Percentiles rank a stretch among this genome's conserved stretches.
phyloP scores from a whole-genome alignment of 2,888 invertebrate genomes.

The Bibio marci region DNA sequence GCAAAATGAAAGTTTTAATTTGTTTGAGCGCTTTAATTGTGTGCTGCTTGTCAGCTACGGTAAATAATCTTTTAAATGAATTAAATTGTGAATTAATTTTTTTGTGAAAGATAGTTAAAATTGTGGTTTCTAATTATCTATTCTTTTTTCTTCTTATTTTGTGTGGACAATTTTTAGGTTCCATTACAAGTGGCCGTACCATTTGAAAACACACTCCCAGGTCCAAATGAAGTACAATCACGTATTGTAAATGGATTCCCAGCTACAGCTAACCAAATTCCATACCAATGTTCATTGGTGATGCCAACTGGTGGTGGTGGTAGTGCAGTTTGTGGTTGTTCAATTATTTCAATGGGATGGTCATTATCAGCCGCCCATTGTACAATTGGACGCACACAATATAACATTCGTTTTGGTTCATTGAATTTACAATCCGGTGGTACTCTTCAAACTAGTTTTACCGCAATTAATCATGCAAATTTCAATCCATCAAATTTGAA shows the following conservation, averaged over 20 bases:
- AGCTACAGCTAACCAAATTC: background rate
- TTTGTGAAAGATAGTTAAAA: too few species aligned
- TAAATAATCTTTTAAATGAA: too few species aligned
- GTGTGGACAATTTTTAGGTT: too few species aligned
- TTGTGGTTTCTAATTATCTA: too few species aligned
- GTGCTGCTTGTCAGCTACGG: too few species aligned
- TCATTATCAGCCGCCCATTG: constrained; percentile 2
- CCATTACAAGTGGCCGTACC: too few species aligned
- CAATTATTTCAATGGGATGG: background rate
- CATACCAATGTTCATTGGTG: background rate
- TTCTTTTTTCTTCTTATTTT: too few species aligned
- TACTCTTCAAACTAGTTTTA: background rate
- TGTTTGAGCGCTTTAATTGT: too few species aligned
- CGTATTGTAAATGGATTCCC: constrained; percentile 3
- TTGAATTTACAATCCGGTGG: background rate
- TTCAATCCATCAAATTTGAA: constrained; percentile 2
- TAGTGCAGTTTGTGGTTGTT: constrained; percentile 1
- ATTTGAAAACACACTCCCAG: too few species aligned
- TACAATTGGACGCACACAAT: background rate
- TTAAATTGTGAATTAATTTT: too few species aligned
- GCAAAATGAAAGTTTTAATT: too few species aligned
- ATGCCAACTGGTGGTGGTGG: background rate
- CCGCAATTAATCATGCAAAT: background rate
- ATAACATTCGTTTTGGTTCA: constrained; percentile 1
- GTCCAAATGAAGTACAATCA: background rate